Conservation (phyloP, 2,113 vertebrate genomes). For the Tiliqua scincoides region DNA sequence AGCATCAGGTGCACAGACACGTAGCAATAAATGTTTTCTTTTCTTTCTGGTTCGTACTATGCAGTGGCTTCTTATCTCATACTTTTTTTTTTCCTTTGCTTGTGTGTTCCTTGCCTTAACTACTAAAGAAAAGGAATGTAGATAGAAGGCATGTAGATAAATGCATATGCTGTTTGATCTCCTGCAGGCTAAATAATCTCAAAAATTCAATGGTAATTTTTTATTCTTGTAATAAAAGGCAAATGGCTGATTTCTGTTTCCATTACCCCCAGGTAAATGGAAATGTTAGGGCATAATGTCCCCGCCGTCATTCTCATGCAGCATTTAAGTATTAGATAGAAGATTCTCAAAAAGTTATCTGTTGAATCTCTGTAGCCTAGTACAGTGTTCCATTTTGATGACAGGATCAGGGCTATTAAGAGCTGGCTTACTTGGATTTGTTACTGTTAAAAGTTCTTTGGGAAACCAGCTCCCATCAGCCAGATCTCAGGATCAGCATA, state of each 20-base stretch:
- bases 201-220: background rate
- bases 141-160: background rate
- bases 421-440: background rate
- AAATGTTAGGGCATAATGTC: constrained; percentile 5
- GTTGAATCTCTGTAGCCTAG: background rate
- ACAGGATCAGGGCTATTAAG: background rate
- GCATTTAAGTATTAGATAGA: background rate
- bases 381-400: constrained; percentile 5
- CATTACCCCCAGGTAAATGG: constrained; percentile 13
- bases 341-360: constrained; percentile 15
- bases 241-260: background rate
- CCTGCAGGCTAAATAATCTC: background rate
- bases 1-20: background rate
- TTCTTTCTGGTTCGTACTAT: background rate
- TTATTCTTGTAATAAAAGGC: background rate
- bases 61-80: background rate
- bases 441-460: background rate
- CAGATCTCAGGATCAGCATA: background rate
- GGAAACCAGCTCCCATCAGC: background rate
- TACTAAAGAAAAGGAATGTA: background rate
- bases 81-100: background rate
- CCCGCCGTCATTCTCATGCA: constrained; percentile 24
- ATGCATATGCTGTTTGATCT: background rate
- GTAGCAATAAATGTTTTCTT: background rate
- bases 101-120: background rate